Conservation (phyloP, 2,797 vertebrate genomes). For the Silurus aristotelis region DNA sequence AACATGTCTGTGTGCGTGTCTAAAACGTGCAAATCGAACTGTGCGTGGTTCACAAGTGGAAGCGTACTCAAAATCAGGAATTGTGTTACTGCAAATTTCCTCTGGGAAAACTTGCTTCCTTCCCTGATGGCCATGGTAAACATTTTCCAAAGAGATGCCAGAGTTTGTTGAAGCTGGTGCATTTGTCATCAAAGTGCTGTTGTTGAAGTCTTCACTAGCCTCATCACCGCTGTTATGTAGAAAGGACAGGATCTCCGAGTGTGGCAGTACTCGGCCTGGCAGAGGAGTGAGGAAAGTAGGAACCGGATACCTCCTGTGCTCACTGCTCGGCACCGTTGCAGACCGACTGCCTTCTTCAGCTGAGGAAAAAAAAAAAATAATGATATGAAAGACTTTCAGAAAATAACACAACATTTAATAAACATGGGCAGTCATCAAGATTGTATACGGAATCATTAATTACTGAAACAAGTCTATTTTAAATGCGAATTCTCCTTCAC, state of each 20-base stretch:
- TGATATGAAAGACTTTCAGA: neutral
- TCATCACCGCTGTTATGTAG: neutral
- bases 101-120: neutral
- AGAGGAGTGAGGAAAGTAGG: neutral
- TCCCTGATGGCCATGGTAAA: constrained; percentile 4
- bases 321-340: neutral
- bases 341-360: constrained; percentile 38
- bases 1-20: constrained; percentile 21
- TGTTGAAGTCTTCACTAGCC: neutral
- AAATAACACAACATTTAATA: neutral
- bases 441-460: neutral
- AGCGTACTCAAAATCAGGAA: neutral
- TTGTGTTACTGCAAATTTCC: constrained; percentile 4
- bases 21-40: constrained; percentile 13
- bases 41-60: constrained; percentile 5
- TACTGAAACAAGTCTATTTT: neutral
- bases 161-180: constrained; percentile 1
- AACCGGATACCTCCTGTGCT: neutral
- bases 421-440: neutral
- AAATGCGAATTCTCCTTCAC: neutral
- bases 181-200: neutral
- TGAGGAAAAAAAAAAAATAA: constrained; percentile 44
- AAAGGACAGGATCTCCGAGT: neutral
- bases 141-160: neutral
- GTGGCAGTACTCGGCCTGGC: neutral